Base-by-base conservation (phyloP, 2,113 vertebrate species). In the Nannospalax galili region DNA sequence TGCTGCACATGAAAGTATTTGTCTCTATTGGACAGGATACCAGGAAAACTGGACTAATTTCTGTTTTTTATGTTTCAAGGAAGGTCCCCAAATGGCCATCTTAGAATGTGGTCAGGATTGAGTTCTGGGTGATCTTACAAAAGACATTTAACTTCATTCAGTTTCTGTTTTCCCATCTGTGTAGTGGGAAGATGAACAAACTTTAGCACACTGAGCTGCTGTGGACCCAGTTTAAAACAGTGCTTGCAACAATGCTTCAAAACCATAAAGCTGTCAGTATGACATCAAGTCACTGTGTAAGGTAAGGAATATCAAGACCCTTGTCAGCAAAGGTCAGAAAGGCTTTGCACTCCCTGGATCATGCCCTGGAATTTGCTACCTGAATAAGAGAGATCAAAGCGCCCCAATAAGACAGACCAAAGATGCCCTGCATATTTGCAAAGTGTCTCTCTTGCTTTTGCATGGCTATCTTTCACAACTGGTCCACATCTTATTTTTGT, bases 11-110 rank as follows among this genome's bases (percentile, higher is more conserved):
- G 16, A 87, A 81, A 89, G 30, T 40, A 91, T 48, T 17, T 58
- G 45, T 14, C 72, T 64, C 85, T 80, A 14, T 69, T 42, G n/a
- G 70, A 58, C 32, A 84, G 62, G n/a, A 94, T 15, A 77, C 62
- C 35, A 69, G 11, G 79, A 40, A 77, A 92, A 82, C 7, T 73
- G 52, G 10, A 40, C 16, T 22, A 42, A 87, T 70, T 78, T 72
- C 90, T 87, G 12, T 32, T 80, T 16, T 92, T 74, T 48, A 0
- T 0, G 82, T 82, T 93, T 93, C 75, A 91, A 91, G 37, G 42
- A 88, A 96, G 48, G 9, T 17, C 64, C 95, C 42, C 45, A 82
- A 90, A 79, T 79, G 37, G 26, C 11, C 81, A 94, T 12, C 32
- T 81, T 52, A 69, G 45, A 91, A 67, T n/a, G 35, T 4, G 75